Conservation (phyloP, 2,797 vertebrate genomes). For the Microctenopoma stevenorrisi region DNA sequence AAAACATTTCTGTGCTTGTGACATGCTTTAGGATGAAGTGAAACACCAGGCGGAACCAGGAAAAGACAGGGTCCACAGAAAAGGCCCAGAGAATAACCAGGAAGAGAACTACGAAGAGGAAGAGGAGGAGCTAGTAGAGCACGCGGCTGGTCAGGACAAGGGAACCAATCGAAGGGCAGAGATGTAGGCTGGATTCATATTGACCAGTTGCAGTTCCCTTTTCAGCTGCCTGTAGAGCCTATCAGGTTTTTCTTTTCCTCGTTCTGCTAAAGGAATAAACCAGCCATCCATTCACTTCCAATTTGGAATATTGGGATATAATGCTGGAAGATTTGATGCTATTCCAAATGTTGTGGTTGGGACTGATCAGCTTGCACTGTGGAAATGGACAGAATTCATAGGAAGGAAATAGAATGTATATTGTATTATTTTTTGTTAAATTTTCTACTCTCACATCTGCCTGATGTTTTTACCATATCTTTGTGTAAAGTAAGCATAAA, state of each 20-base stretch:
- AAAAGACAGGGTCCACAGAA: conserved; percentile 77
- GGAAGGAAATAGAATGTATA: conserved; percentile 36
- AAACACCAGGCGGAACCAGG: conserved; percentile 75
- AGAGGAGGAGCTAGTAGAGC: conserved; percentile 87
- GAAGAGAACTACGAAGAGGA: conserved; percentile 92
- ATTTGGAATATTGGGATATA: conserved; percentile 40
- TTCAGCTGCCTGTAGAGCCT: conserved; percentile 20
- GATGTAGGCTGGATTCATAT: conserved; percentile 84
- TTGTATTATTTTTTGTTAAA: conserved; percentile 36
- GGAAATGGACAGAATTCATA: conserved; percentile 57
- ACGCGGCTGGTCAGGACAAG: conserved; percentile 74
- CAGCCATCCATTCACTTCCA: conserved; percentile 52
- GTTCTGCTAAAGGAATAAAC: conserved; percentile 47
- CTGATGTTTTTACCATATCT: conserved; percentile 53
- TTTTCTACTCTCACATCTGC: conserved; percentile 43
- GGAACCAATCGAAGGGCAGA: conserved; percentile 88
- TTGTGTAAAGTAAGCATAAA: conserved; percentile 54
- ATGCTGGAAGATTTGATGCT: conserved; percentile 37
- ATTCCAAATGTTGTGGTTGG: conserved; percentile 51
- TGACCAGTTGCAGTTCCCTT: conserved; percentile 57
- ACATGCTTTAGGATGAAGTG: conserved; percentile 68
- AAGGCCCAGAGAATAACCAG: conserved; percentile 77
- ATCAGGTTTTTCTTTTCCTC: conserved; percentile 33
- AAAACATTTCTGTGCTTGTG: conserved; percentile 1
- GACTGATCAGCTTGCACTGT: conserved; percentile 57